Percentiles rank a stretch among this genome's conserved stretches.
Evolutionary conservation across 2,113 vertebrate species (phyloP).

Genomic region (Parus major): DNA sequence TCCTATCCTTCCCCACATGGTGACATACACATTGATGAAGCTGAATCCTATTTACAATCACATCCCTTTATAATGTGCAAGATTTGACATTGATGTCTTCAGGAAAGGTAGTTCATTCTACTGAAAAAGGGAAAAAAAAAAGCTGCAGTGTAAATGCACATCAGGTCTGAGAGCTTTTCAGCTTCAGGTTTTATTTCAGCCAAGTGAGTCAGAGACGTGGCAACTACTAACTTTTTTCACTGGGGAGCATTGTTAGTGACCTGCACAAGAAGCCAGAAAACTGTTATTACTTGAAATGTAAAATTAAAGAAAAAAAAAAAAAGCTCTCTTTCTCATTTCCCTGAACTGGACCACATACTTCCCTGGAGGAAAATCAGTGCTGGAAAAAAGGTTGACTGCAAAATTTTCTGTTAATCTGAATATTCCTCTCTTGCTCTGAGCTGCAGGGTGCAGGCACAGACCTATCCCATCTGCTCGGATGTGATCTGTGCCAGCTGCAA

Average conservation of each 20-base stretch:
- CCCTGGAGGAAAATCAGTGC: slow-evolving; percentile 27
- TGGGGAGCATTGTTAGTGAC: slow-evolving; percentile 2
- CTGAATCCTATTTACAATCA: not conserved
- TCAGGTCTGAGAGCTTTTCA: not conserved
- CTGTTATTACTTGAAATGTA: slow-evolving; percentile 32
- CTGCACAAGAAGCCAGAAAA: slow-evolving; percentile 39
- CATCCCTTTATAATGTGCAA: not conserved
- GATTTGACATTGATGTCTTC: not conserved
- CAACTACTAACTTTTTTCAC: slow-evolving; percentile 11
- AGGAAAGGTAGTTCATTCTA: not conserved
- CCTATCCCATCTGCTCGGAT: not conserved
- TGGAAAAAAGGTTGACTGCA: slow-evolving; percentile 48
- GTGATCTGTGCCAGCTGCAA: not conserved
- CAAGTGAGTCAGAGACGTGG: not conserved
- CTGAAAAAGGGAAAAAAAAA: not conserved
- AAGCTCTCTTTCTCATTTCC: slow-evolving; percentile 12
- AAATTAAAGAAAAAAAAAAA: slow-evolving; percentile 25
- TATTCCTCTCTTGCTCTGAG: slow-evolving; percentile 11
- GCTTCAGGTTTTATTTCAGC: not conserved
- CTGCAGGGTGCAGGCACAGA: not conserved
- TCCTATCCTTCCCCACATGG: not conserved
- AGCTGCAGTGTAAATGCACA: not conserved
- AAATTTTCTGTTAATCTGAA: slow-evolving; percentile 36
- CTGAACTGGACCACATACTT: slow-evolving; percentile 7
- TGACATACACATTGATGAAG: not conserved